Conservation (phyloP, 1,140 invertebrate species). For the Berghia stephanieae region DNA sequence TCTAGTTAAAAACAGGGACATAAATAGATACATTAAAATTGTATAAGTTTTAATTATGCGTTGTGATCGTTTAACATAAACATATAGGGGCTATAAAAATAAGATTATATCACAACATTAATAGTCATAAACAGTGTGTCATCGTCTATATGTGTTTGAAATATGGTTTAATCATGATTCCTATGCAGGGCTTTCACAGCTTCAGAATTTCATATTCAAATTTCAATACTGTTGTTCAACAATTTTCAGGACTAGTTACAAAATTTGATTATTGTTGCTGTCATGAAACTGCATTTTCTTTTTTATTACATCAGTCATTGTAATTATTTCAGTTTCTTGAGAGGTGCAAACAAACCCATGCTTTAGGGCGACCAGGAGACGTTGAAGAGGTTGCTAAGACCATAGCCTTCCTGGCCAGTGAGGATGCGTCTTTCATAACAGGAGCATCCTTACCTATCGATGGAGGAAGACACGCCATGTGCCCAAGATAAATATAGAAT, state of each 20-base stretch:
- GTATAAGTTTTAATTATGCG: too few relatives aligned
- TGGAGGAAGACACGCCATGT: constrained; percentile 81
- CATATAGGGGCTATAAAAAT: too few relatives aligned
- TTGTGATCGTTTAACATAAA: too few relatives aligned
- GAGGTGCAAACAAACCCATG: constrained; percentile 78
- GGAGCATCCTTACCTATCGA: constrained; percentile 83
- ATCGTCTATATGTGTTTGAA: not conserved
- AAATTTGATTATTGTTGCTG: not conserved
- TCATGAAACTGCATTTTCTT: not conserved
- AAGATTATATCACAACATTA: too few relatives aligned
- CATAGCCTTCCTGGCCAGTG: constrained; percentile 84
- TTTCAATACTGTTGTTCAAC: not conserved
- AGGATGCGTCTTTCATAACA: constrained; percentile 81
- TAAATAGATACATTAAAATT: too few relatives aligned
- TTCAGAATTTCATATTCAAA: not conserved
- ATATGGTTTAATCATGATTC: not conserved
- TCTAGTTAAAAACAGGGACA: too few relatives aligned
- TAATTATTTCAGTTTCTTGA: constrained; percentile 74
- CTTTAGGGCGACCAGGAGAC: constrained; percentile 80
- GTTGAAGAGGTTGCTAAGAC: constrained; percentile 80
- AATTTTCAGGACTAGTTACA: not conserved
- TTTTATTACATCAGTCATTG: not conserved
- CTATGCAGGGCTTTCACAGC: not conserved
- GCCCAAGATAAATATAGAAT: too few relatives aligned
- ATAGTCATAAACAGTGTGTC: too few relatives aligned